Base-by-base conservation (phyloP, 1,140 invertebrate genomes). In the Panulirus ornatus region DNA sequence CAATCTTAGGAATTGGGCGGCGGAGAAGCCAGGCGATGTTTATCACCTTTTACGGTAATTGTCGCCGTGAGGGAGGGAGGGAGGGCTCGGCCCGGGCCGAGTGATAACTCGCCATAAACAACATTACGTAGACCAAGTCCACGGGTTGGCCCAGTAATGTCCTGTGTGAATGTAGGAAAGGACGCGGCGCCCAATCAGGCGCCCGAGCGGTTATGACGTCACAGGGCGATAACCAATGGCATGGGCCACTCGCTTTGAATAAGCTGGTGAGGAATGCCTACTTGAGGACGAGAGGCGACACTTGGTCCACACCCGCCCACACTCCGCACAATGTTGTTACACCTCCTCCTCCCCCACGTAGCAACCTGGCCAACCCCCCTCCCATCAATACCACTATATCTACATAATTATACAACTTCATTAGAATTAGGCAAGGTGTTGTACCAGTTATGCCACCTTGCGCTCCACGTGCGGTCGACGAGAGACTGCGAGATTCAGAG, bases 1-100 rank as follows among this genome's bases (percentile, higher is more conserved):
- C 76, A 81, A 81, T 81, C 76, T 54, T 3, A 2, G n/a, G 22
- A 54, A 54, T 81, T 11, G 54, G 44, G 14, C 2, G 44, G 76
- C 54, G 47, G 47, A 54, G 76, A 54, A 27, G 27, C 19, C 9
- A 22, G 70, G 73, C 11, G 36, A 54, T 79, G 54, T 79, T 79
- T 81, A 81, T 81, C 27, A 54, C 76, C 76, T 81, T 81, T 81
- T 38, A 54, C 47, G 76, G 76, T 81, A 81, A 81, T 81, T 81
- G 76, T 81, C 30, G 54, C 54, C 54, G 76, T 76, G 44, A 34
- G 76, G 34, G 76, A 54, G 44, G 76, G 16, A 71, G 30, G 70
- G 70, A 34, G 30, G 34, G 8, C 3, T 11, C 44, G 5, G 44
- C 5, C 44, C 3, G 11, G 22, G 30, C 58, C 5, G 36, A 36